Evolutionary conservation across 2,113 vertebrate species (phyloP).

Genomic region (Strix aluco): DNA sequence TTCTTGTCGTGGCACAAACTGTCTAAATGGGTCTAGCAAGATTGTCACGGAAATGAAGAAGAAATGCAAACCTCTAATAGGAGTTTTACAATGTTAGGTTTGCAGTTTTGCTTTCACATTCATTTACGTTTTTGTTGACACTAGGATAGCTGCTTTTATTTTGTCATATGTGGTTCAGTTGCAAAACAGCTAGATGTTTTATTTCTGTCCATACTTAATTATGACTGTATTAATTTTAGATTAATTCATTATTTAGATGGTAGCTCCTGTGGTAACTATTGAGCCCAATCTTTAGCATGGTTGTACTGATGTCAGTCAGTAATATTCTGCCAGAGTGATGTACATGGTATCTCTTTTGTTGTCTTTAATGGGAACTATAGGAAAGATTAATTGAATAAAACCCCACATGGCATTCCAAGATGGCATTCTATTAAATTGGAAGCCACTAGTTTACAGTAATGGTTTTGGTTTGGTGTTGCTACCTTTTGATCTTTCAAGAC

Average conservation of each 20-base stretch:
- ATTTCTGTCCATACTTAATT: background rate
- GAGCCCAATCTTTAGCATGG: background rate
- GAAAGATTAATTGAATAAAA: background rate
- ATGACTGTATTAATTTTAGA: background rate
- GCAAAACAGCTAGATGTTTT: background rate
- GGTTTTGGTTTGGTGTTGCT: background rate
- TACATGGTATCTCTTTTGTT: background rate
- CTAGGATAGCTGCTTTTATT: background rate
- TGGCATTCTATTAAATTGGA: background rate
- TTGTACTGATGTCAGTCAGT: background rate
- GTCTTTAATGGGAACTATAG: background rate
- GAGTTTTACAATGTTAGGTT: background rate
- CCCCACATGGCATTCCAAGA: background rate
- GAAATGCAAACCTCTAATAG: background rate
- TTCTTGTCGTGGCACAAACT: background rate
- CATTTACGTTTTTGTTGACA: background rate
- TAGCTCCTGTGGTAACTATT: background rate
- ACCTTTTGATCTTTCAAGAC: background rate
- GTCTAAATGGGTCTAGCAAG: background rate
- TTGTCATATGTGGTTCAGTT: background rate
- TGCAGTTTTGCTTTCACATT: background rate
- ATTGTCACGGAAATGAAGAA: background rate
- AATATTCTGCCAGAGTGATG: background rate
- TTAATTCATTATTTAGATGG: background rate
- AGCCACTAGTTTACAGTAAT: background rate